These are phyloP conservation scores for Danaus plexippus DNA, from an alignment of 1,140 invertebrate species.

Conservation along the genomic window DNA sequence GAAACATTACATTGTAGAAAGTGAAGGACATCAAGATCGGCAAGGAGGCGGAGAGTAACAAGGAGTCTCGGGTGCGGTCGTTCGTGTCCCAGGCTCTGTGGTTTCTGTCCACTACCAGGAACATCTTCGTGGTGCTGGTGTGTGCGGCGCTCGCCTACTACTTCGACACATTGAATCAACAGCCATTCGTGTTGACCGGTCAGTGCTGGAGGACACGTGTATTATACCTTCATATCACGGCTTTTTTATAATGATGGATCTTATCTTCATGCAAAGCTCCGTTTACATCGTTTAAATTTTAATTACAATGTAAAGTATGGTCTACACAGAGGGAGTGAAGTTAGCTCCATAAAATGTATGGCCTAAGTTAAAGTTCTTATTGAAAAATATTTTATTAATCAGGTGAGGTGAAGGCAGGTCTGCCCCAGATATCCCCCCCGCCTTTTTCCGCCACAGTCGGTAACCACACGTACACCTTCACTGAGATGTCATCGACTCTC, in stretches of 20 bases:
- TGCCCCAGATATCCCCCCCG: constrained; percentile 76
- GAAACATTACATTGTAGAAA: constrained; percentile 74
- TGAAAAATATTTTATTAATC: constrained; percentile 15
- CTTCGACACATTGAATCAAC: constrained; percentile 74
- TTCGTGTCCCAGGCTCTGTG: constrained; percentile 74
- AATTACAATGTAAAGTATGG: too few relatives aligned
- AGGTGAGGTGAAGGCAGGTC: constrained; percentile 79
- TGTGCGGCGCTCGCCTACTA: constrained; percentile 78
- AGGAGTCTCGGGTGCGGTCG: constrained; percentile 46
- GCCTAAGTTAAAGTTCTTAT: too few relatives aligned
- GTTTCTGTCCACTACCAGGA: constrained; percentile 83
- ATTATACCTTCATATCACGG: too few relatives aligned
- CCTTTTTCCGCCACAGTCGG: constrained; percentile 75
- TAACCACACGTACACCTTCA: constrained; percentile 79
- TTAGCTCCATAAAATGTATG: too few relatives aligned
- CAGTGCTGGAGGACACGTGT: not conserved
- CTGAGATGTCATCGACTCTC: constrained; percentile 77
- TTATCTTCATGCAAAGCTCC: too few relatives aligned
- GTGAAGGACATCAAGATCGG: constrained; percentile 76
- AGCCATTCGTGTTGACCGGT: constrained; percentile 79
- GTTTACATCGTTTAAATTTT: too few relatives aligned
- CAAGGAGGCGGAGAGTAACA: constrained; percentile 36
- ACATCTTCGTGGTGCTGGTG: constrained; percentile 83
- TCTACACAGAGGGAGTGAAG: too few relatives aligned
- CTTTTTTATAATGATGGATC: too few relatives aligned